Conservation (phyloP, 2,888 invertebrate genomes). For the Calameuta pallipes region DNA sequence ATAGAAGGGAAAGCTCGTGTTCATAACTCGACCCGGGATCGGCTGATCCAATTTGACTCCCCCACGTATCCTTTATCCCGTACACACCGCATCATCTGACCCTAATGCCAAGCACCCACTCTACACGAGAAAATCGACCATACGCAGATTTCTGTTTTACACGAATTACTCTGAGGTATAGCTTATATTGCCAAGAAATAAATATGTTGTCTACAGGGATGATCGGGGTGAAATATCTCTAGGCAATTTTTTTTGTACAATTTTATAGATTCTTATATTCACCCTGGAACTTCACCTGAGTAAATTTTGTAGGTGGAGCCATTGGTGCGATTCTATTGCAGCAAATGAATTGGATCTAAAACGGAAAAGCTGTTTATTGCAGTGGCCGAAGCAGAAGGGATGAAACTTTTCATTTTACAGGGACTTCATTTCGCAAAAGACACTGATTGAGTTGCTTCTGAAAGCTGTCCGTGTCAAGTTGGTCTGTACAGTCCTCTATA, state of each 20-base stretch:
- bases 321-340: not conserved
- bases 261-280: not conserved
- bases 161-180: not conserved
- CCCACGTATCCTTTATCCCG: conserved; percentile 12
- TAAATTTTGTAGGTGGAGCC: not conserved
- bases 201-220: not conserved
- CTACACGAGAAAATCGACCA: not conserved
- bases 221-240: not conserved
- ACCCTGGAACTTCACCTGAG: too few relatives aligned
- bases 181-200: not conserved
- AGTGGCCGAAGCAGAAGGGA: not conserved
- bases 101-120: not conserved
- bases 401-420: not conserved
- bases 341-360: not conserved
- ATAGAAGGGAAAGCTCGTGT: conserved; percentile 27
- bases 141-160: not conserved
- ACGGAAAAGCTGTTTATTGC: not conserved
- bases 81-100: conserved; percentile 4
- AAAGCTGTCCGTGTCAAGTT: not conserved
- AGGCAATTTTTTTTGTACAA: not conserved
- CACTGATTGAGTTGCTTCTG: conserved; percentile 4
- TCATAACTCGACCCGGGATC: conserved; percentile 50
- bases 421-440: not conserved
- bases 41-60: conserved; percentile 49
- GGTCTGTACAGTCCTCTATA: not conserved